These are phyloP conservation scores for Notoglanidium macrostoma DNA, from an alignment of 2,797 vertebrate species.

Conservation along the genomic window DNA sequence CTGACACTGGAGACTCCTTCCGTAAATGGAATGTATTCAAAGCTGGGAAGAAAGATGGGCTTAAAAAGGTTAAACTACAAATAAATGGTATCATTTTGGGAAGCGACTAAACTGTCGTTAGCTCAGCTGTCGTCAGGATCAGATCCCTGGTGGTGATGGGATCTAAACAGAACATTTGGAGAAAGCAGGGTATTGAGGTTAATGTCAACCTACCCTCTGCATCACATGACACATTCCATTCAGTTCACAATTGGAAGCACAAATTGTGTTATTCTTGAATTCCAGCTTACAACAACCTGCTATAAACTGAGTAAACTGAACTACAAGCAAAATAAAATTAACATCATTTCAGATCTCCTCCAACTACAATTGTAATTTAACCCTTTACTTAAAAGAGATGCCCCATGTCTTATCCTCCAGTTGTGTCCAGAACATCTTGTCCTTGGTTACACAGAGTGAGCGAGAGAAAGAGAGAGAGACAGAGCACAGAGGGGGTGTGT, in stretches of 20 bases:
- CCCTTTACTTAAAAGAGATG: neutral
- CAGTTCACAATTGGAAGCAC: neutral
- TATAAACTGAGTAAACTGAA: neutral
- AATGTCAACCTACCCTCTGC: neutral
- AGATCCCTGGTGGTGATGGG: neutral
- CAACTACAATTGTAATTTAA: neutral
- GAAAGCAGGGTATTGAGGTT: neutral
- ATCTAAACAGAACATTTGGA: neutral
- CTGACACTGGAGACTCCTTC: neutral
- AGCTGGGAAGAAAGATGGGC: neutral
- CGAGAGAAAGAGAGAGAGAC: neutral
- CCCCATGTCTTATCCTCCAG: neutral
- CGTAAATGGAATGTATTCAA: neutral
- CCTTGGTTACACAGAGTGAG: slow-evolving; percentile 29
- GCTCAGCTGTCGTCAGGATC: slow-evolving; percentile 9
- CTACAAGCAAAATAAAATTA: neutral
- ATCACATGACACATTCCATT: neutral
- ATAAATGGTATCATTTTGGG: neutral
- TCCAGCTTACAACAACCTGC: no score
- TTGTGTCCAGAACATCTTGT: slow-evolving; percentile 29
- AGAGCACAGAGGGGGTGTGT: slow-evolving; percentile 18
- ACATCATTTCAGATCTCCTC: neutral
- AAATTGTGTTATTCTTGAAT: neutral
- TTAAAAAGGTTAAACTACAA: neutral
- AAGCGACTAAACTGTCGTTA: neutral